Evolutionary conservation across 2,113 vertebrate genomes (phyloP).

Genomic region (Macroglossus sobrinus): DNA sequence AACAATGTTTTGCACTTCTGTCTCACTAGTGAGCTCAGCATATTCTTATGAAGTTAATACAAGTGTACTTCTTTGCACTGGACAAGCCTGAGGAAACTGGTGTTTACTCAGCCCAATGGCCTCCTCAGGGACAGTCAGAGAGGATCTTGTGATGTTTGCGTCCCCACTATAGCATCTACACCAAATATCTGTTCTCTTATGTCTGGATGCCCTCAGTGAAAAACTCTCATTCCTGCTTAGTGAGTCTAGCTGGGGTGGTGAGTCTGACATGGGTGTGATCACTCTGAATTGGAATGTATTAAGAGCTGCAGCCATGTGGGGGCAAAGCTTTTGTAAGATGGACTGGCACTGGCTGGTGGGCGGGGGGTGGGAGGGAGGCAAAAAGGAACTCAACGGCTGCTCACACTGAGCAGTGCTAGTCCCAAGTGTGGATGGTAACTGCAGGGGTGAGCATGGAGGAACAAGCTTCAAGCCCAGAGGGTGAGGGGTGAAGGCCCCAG

Average conservation of each 20-base stretch:
- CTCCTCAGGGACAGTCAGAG: neutral
- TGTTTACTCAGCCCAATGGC: neutral
- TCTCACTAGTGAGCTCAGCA: neutral
- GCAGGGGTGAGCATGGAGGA: rapidly evolving
- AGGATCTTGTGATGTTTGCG: neutral
- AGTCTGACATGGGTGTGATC: neutral
- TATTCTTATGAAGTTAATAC: rapidly evolving
- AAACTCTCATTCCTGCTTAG: rapidly evolving
- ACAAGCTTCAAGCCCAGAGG: neutral
- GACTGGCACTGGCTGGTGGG: neutral
- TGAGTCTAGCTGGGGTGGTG: neutral
- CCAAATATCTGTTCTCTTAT: neutral
- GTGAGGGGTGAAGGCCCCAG: neutral
- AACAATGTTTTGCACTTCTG: neutral
- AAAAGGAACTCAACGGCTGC: rapidly evolving
- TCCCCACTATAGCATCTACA: neutral
- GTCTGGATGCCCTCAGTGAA: no score
- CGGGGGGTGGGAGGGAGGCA: neutral
- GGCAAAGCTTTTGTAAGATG: neutral
- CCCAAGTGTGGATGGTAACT: neutral
- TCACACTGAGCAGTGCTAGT: neutral
- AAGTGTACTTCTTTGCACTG: rapidly evolving
- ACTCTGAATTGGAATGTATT: rapidly evolving
- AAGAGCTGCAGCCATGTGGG: no score
- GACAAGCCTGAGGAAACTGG: neutral